Base-by-base conservation (phyloP, 2,797 vertebrate genomes). In the Onychomys arenicola region DNA sequence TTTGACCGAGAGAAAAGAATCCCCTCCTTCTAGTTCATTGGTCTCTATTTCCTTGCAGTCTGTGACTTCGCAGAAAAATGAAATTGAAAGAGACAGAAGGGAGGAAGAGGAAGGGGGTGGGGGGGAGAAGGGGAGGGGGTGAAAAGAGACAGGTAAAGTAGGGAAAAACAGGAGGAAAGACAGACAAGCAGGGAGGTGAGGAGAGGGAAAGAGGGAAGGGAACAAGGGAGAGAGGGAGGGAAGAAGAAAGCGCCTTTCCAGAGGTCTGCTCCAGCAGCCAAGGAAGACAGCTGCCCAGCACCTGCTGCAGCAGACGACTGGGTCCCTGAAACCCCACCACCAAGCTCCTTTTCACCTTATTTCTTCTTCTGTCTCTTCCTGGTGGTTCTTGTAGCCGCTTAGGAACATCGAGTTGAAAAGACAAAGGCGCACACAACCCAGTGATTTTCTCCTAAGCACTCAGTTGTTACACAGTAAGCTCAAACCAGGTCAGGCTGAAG, bases 281-380 rank as follows among this genome's bases (percentile, higher is more conserved):
- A 40, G 23, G 37, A 63, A 46, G 85, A 25, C 5, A 73, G 89
- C 16, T 59, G 23, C 87, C 90, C 11, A 0, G 67, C 93, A 93
- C 37, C 77, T 32, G 29, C 46, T 0, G 57, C 0, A 40, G 65
- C 83, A 37, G 73, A 75, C 89, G 46, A 29, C 69, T 82, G 93
- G 76, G 90, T 76, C 96, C 96, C 94, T 94, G 90, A 94, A 95
- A 82, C 59, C 55, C 93, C 90, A 78, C n/a, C 73, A 97, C 91
- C 67, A 93, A 96, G 91, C 81, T 94, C 93, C 76, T 82, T 85
- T 92, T 95, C 90, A 92, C 88, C 75, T 93, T 75, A 95, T 96
- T 96, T 86, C 94, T 92, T 90, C 88, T n/a, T 97, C 52, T 88
- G 73, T 96, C 95, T 93, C 75, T 96, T 97, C 92, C 89, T 61